Evolutionary conservation across 2,888 invertebrate species (phyloP).

Genomic region (Cephus pulcher): DNA sequence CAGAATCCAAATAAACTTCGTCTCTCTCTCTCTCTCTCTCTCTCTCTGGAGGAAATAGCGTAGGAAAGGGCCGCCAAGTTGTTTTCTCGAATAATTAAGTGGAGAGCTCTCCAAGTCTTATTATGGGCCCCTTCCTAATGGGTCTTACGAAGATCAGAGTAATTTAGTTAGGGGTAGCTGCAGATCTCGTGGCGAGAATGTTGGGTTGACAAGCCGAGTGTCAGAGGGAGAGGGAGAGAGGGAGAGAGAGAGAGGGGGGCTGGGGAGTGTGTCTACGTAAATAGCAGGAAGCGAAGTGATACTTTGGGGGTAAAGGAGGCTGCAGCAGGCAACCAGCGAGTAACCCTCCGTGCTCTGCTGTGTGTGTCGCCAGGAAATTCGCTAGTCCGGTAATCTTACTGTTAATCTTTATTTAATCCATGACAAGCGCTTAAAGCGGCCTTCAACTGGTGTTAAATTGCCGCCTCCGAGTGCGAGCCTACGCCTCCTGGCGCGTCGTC

Average conservation of each 20-base stretch:
- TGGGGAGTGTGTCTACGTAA: conserved; percentile 28
- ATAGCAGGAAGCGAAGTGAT: conserved; percentile 44
- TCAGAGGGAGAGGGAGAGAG: conserved; percentile 5
- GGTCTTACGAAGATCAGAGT: conserved; percentile 37
- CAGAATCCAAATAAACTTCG: background rate
- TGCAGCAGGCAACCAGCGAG: conserved; percentile 28
- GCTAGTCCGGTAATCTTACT: conserved; percentile 51
- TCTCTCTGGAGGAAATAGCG: background rate
- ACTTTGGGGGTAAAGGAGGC: conserved; percentile 33
- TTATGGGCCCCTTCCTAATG: background rate
- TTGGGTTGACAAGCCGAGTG: background rate
- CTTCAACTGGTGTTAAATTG: conserved; percentile 62
- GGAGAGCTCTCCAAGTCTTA: too few relatives aligned
- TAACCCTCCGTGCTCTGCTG: conserved; percentile 43
- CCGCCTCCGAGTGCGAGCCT: conserved; percentile 41
- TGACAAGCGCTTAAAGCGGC: conserved; percentile 64
- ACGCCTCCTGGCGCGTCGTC: conserved; percentile 1
- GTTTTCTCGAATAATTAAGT: too few relatives aligned
- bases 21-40: background rate
- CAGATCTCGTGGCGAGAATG: too few relatives aligned
- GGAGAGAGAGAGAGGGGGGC: background rate
- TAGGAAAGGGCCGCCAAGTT: background rate
- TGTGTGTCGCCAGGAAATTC: conserved; percentile 30
- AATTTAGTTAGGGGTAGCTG: conserved; percentile 49
- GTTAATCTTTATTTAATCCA: conserved; percentile 66